A percentile compares a stretch with the other conserved stretches of the same genome.
phyloP scores from a whole-genome alignment of 2,888 invertebrate genomes.

The Aleiodes leptofemur region DNA sequence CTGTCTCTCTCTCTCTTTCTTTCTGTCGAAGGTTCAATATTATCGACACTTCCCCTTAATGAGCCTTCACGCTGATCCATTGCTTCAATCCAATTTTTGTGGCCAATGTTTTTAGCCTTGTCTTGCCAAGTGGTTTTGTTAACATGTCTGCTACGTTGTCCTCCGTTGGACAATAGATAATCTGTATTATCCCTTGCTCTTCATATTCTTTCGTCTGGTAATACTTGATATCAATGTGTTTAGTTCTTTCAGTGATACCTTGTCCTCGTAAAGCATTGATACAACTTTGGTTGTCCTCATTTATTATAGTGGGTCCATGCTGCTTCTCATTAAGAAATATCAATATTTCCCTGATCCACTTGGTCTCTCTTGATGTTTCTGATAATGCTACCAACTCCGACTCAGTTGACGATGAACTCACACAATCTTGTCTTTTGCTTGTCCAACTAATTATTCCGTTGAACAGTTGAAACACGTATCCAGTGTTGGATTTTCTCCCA shows the following conservation, averaged over 20 bases:
- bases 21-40: no score
- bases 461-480: neutral
- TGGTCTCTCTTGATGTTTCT: neutral
- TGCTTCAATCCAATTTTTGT: slow-evolving; percentile 15
- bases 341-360: neutral
- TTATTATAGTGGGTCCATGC: slow-evolving; percentile 49
- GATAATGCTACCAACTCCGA: slow-evolving; percentile 2
- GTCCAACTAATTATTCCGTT: slow-evolving; percentile 3
- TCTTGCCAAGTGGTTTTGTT: slow-evolving; percentile 58
- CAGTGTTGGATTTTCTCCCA: slow-evolving; percentile 6
- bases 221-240: slow-evolving; percentile 55
- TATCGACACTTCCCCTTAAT: no score
- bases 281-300: slow-evolving; percentile 62
- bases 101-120: slow-evolving; percentile 33
- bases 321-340: neutral
- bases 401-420: neutral
- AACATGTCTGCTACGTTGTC: slow-evolving; percentile 60
- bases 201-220: slow-evolving; percentile 46
- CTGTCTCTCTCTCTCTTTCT: no score
- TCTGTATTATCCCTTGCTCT: slow-evolving; percentile 48
- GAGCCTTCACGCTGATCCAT: no score
- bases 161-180: slow-evolving; percentile 58
- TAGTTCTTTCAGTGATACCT: slow-evolving; percentile 56
- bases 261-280: slow-evolving; percentile 54
- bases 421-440: slow-evolving; percentile 7